Evolutionary conservation across 2,888 invertebrate genomes (phyloP).

Genomic region (Amitus sp.): DNA sequence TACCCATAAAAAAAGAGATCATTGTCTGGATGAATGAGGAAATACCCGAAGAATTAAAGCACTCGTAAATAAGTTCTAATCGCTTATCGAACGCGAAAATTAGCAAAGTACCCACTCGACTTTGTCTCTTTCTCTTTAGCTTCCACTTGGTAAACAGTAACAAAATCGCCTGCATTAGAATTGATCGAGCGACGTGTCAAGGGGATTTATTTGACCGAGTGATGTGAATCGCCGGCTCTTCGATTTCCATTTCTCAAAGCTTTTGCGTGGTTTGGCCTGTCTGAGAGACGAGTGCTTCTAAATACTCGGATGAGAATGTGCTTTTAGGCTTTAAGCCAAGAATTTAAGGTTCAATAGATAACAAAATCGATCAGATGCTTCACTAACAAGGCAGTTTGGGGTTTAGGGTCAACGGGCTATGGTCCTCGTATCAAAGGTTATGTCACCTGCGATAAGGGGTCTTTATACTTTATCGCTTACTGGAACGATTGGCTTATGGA

Average conservation of each 20-base stretch:
- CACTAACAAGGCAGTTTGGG: slow-evolving; percentile 26
- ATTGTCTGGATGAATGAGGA: too few relatives aligned
- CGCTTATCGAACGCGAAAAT: too few relatives aligned
- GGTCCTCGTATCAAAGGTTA: slow-evolving; percentile 49
- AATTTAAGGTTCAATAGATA: too few relatives aligned
- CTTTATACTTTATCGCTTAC: slow-evolving; percentile 41
- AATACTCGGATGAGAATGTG: slow-evolving; percentile 38
- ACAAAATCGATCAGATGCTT: too few relatives aligned
- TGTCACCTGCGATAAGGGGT: slow-evolving; percentile 40
- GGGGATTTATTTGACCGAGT: slow-evolving; percentile 23
- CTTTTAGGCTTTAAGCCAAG: slow-evolving; percentile 46
- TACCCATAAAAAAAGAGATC: too few relatives aligned
- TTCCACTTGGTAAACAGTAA: slow-evolving; percentile 6
- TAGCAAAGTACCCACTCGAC: background rate
- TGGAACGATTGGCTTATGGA: slow-evolving; percentile 49
- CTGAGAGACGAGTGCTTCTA: slow-evolving; percentile 28
- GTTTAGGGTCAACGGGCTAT: slow-evolving; percentile 50
- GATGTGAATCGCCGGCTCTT: slow-evolving; percentile 17
- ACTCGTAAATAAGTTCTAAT: too few relatives aligned
- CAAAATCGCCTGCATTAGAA: slow-evolving; percentile 27
- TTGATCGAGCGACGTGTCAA: slow-evolving; percentile 21
- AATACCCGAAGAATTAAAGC: too few relatives aligned
- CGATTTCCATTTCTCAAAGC: slow-evolving; percentile 33
- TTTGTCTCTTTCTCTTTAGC: background rate
- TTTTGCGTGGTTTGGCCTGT: slow-evolving; percentile 32